phyloP scores from a whole-genome alignment of 2,113 vertebrate genomes.

The Tupaia chinensis region DNA sequence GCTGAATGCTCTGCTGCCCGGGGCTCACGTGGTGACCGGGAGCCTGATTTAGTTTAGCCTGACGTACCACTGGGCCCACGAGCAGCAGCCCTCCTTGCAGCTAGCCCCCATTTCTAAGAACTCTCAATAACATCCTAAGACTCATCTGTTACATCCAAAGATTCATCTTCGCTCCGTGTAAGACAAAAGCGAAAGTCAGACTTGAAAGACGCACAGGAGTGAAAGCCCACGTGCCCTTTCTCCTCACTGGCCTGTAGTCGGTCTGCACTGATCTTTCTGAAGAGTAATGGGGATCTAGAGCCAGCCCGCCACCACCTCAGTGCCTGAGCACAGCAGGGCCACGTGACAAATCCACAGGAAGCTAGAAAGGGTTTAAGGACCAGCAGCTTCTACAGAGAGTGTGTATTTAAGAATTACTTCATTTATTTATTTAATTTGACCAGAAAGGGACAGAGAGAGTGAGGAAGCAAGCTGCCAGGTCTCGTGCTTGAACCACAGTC shows the following conservation, averaged over 20 bases:
- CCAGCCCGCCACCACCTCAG: background rate
- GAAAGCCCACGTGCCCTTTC: background rate
- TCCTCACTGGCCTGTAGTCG: background rate
- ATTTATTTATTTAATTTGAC: no score
- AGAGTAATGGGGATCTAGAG: background rate
- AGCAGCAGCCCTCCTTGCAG: background rate
- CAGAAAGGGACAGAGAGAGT: no score
- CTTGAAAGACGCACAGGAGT: background rate
- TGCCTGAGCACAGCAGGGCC: background rate
- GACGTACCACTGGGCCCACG: no score
- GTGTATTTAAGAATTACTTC: no score
- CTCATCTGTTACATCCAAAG: conserved; percentile 27
- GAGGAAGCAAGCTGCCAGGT: no score
- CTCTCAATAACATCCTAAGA: background rate
- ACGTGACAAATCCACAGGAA: background rate
- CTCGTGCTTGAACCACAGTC: no score
- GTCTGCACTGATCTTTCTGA: background rate
- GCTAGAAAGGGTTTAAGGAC: background rate
- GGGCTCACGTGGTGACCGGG: no score
- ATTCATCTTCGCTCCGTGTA: background rate
- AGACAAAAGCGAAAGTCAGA: conserved; percentile 35
- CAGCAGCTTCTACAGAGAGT: background rate
- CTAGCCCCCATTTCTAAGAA: background rate
- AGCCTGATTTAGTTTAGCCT: no score
- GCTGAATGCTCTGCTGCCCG: no score